Percentiles rank a stretch among this genome's conserved stretches.
Conservation (phyloP, 2,888 invertebrate genomes). For the Metacarcinus magister region DNA sequence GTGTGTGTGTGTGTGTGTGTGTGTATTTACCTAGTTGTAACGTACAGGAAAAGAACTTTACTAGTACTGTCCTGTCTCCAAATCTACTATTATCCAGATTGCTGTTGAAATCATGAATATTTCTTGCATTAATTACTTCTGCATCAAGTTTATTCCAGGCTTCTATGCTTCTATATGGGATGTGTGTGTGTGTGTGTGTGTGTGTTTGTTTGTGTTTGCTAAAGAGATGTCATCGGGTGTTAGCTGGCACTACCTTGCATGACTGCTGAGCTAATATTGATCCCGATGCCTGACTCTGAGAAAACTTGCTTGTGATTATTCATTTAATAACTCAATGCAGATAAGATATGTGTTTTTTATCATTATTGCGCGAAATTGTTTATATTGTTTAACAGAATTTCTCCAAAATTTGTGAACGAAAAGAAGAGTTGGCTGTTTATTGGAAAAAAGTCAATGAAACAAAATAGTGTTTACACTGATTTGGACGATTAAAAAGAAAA, state of each 20-base stretch:
- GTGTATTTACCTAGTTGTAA: too few species aligned
- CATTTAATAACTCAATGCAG: background rate
- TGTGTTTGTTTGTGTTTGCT: background rate
- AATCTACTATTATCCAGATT: too few species aligned
- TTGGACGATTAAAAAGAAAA: background rate
- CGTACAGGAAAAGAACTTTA: too few species aligned
- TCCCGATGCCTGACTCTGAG: slow-evolving; percentile 1
- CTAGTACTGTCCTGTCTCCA: too few species aligned
- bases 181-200: too few species aligned
- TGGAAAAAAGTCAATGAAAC: background rate
- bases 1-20: too few species aligned
- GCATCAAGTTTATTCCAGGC: too few species aligned
- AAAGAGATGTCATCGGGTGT: background rate
- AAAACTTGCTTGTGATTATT: background rate
- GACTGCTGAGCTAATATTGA: slow-evolving; percentile 40
- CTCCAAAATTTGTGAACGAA: background rate
- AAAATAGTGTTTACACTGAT: background rate
- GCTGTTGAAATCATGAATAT: too few species aligned
- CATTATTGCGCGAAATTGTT: background rate
- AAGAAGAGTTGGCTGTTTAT: background rate
- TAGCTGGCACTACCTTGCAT: background rate
- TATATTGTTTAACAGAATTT: background rate
- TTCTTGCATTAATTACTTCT: too few species aligned
- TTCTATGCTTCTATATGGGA: too few species aligned
- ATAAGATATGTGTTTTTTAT: background rate